A percentile compares a stretch with the other conserved stretches of the same genome.
These are phyloP conservation scores for Lacanobia oleracea DNA, from an alignment of 2,888 invertebrate genomes.

Conservation along the genomic window DNA sequence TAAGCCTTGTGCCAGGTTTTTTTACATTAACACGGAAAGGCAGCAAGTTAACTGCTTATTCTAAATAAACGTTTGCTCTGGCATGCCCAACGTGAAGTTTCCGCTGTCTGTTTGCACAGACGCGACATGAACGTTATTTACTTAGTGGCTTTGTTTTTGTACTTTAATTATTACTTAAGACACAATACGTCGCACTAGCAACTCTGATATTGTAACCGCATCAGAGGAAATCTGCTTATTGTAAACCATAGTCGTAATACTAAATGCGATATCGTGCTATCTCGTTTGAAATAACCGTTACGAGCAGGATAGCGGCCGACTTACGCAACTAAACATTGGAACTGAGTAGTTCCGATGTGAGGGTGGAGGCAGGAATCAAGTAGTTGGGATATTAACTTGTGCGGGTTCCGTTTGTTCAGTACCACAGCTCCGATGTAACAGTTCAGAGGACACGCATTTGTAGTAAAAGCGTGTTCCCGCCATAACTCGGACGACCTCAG, in stretches of 20 bases:
- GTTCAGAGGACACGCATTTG: conserved; percentile 78
- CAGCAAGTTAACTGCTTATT: conserved; percentile 80
- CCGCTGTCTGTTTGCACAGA: conserved; percentile 66
- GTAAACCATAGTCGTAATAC: conserved; percentile 54
- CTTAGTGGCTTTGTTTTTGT: conserved; percentile 62
- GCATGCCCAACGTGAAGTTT: conserved; percentile 69
- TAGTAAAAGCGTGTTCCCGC: conserved; percentile 80
- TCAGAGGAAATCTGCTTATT: conserved; percentile 52
- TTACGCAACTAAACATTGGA: conserved; percentile 52
- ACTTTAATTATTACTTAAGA: conserved; percentile 65
- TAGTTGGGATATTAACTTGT: conserved; percentile 71
- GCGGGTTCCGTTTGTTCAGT: conserved; percentile 68
- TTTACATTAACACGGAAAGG: conserved; percentile 79
- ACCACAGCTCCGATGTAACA: conserved; percentile 70
- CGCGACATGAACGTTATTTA: conserved; percentile 64
- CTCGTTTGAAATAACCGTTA: conserved; percentile 57
- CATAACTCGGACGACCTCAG: conserved; percentile 81
- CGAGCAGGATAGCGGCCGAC: conserved; percentile 50
- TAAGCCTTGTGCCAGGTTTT: conserved; percentile 78
- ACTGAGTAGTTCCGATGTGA: conserved; percentile 38
- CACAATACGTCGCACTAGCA: conserved; percentile 45
- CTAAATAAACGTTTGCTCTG: conserved; percentile 75
- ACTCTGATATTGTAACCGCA: conserved; percentile 69
- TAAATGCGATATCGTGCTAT: conserved; percentile 54
- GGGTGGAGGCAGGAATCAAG: conserved; percentile 63